These are phyloP conservation scores for Listronotus bonariensis DNA, from an alignment of 1,140 invertebrate species.

Conservation along the genomic window DNA sequence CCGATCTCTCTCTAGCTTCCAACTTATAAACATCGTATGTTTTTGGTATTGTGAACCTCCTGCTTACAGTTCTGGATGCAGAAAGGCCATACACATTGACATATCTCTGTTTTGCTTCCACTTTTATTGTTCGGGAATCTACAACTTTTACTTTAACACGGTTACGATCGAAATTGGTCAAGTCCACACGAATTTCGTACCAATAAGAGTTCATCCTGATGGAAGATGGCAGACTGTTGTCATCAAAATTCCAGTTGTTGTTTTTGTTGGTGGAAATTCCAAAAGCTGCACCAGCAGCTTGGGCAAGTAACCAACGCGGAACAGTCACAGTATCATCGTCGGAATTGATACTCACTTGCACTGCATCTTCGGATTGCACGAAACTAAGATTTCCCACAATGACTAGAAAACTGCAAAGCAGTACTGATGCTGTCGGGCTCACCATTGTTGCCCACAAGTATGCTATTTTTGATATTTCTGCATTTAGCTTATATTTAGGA, in stretches of 20 bases:
- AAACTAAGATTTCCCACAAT: too few species aligned
- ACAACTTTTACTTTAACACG: constrained; percentile 12
- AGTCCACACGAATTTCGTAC: constrained; percentile 17
- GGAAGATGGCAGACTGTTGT: constrained; percentile 14
- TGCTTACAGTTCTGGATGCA: constrained; percentile 17
- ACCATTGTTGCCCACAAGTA: too few species aligned
- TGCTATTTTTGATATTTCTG: too few species aligned
- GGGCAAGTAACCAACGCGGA: constrained; percentile 14
- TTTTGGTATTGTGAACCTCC: constrained; percentile 17
- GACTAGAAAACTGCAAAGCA: too few species aligned
- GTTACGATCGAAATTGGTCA: constrained; percentile 12
- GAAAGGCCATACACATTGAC: constrained; percentile 14
- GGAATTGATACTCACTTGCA: constrained; percentile 3
- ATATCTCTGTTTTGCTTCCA: constrained; percentile 15
- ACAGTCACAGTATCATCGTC: constrained; percentile 12
- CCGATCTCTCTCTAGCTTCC: not conserved
- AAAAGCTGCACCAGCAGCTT: constrained; percentile 5
- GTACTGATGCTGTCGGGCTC: too few species aligned
- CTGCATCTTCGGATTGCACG: not conserved
- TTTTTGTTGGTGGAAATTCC: not conserved
- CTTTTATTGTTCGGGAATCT: not conserved
- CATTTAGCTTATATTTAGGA: too few species aligned
- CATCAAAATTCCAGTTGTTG: not conserved
- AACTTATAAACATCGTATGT: constrained; percentile 12
- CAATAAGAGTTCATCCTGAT: constrained; percentile 13